A percentile compares a stretch with the other conserved stretches of the same genome.
phyloP scores from a whole-genome alignment of 2,113 vertebrate genomes.

The Pseudonaja textilis region DNA sequence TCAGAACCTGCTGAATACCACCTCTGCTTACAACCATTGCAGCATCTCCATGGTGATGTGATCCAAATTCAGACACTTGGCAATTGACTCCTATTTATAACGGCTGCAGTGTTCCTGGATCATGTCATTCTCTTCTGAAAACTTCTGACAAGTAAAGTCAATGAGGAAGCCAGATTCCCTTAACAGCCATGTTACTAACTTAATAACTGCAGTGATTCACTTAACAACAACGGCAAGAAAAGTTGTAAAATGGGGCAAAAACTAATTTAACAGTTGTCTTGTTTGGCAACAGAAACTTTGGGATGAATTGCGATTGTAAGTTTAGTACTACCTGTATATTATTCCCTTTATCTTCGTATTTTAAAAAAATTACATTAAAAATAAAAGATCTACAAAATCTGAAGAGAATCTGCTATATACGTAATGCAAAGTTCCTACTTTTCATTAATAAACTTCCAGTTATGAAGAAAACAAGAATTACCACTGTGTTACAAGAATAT shows the following conservation, averaged over 20 bases:
- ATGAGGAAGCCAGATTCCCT: too few species aligned
- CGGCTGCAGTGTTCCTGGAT: too few species aligned
- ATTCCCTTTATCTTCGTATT: background rate
- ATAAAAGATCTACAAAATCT: background rate
- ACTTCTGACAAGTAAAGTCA: too few species aligned
- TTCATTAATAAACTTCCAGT: background rate
- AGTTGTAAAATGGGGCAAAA: background rate
- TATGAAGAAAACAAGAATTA: background rate
- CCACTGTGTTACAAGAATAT: fast-evolving
- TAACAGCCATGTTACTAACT: background rate
- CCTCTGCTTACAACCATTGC: too few species aligned
- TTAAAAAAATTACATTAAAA: background rate
- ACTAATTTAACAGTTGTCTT: background rate
- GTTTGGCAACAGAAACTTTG: background rate
- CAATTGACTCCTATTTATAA: too few species aligned
- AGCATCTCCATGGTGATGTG: too few species aligned
- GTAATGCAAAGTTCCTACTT: background rate
- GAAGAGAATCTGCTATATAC: background rate
- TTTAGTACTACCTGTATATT: background rate
- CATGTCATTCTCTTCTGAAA: too few species aligned
- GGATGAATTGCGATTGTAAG: background rate
- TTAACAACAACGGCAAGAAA: background rate
- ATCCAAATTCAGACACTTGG: too few species aligned
- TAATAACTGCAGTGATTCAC: background rate
- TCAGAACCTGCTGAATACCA: too few species aligned